Conservation (phyloP, 2,113 vertebrate genomes). For the Phyllostomus discolor region DNA sequence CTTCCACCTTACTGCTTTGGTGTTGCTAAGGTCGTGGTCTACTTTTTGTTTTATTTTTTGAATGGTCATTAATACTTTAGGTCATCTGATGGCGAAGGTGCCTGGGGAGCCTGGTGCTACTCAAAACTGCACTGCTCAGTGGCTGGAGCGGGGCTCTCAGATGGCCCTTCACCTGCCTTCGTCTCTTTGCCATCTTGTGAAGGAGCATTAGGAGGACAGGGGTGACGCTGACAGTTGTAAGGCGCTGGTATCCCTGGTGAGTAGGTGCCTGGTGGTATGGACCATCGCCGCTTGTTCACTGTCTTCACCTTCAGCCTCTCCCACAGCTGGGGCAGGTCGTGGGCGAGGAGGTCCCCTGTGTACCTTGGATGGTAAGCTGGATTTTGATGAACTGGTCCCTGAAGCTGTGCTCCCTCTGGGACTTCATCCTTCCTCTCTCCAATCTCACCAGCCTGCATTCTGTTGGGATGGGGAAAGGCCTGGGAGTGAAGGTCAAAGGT, state of each 20-base stretch:
- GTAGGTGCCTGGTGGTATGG: conserved; percentile 76
- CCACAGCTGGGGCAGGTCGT: conserved; percentile 66
- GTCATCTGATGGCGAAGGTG: conserved; percentile 77
- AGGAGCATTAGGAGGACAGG: conserved; percentile 78
- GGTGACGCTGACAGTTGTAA: conserved; percentile 81
- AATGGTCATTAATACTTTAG: conserved; percentile 53
- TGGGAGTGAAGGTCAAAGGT: conserved; percentile 62
- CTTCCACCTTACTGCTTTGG: conserved; percentile 79
- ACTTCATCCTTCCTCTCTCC: conserved; percentile 70
- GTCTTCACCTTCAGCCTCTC: conserved; percentile 82
- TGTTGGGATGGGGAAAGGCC: conserved; percentile 70
- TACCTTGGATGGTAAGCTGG: conserved; percentile 79
- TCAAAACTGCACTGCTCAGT: conserved; percentile 79
- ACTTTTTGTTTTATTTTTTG: conserved; percentile 34
- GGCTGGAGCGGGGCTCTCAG: conserved; percentile 79
- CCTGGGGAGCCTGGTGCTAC: conserved; percentile 71
- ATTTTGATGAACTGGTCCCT: conserved; percentile 78
- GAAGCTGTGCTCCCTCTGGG: conserved; percentile 77
- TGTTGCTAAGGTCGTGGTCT: conserved; percentile 69
- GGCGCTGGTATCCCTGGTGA: conserved; percentile 81
- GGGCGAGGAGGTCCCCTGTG: conserved; percentile 78
- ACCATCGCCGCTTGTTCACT: conserved; percentile 76
- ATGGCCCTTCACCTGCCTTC: conserved; percentile 79
- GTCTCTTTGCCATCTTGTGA: conserved; percentile 80
- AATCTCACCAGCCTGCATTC: conserved; percentile 52